Base-by-base conservation (phyloP, 2,113 vertebrate genomes). In the Oryzias javanicus region DNA sequence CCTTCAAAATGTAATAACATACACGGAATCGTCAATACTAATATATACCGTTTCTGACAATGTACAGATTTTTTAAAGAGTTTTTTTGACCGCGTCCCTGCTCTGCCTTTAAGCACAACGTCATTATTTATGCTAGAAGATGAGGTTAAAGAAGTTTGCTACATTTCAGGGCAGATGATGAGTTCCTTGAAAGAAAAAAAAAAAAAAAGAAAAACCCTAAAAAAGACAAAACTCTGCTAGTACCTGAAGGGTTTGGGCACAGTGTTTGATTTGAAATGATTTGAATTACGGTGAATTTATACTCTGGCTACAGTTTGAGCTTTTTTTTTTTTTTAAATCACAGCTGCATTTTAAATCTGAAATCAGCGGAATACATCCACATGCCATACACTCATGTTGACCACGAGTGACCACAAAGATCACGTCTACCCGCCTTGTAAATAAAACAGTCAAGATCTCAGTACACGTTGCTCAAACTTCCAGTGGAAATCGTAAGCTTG, bases 141-240 rank as follows among this genome's bases (percentile, higher is more conserved):
- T 18, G n/a, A 69, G 48, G 42, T 14, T 27, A 62, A n/a, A 46
- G 60, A 53, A 59, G 48, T 72, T 20, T 60, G 86, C 82, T 85
- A 82, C 84, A 80, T 51, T 70, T 61, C 2, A 60, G 49, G 66
- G 59, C 24, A 29, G 50, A 53, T 4, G 5, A 42, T 57, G 48
- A 48, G 15, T 48, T 69, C 15, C 49, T 74, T 64, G 64, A 64
- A 72, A 73, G 40, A 15, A 62, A 59, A 62, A 25, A 67, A 59
- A 74, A 64, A 72, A 73, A 42, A 15, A 62, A 59, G 62, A 25
- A 67, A 59, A 74, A 74, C 70, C 59, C 69, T 69, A 57, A 45
- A 49, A 8, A 27, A 49, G 22, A 16, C 60, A 67, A 25, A 20
- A 41, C 44, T 47, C 47, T 50, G 24, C 58, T 15, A 12, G 2